Percentiles rank a stretch among this genome's conserved stretches.
Conservation (phyloP, 2,797 vertebrate species). For the Falco columbarius region DNA sequence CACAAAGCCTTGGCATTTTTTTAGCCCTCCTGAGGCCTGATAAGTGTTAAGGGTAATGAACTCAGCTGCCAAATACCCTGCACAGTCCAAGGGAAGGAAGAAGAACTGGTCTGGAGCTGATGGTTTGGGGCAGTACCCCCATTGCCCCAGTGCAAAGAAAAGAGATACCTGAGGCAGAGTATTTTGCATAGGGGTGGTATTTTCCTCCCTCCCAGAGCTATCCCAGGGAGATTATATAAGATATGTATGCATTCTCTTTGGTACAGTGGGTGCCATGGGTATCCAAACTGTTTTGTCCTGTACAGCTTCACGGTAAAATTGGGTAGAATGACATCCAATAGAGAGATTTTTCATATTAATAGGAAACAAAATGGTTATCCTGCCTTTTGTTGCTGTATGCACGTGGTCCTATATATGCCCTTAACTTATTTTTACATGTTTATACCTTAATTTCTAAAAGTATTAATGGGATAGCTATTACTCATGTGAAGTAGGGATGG, state of each 20-base stretch:
- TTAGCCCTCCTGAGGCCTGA: neutral
- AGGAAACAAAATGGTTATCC: neutral
- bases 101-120: neutral
- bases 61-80: neutral
- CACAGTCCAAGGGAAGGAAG: neutral
- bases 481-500: neutral
- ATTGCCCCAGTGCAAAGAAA: neutral
- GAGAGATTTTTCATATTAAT: neutral
- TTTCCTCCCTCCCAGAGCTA: neutral
- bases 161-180: neutral
- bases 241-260: neutral
- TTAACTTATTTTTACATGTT: neutral
- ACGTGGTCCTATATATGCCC: neutral
- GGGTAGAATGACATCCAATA: neutral
- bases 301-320: neutral
- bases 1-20: neutral
- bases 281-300: neutral
- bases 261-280: neutral
- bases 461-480: neutral
- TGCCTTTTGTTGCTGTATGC: neutral
- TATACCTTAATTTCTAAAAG: neutral
- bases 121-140: neutral
- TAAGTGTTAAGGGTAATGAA: neutral
- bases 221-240: neutral
- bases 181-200: neutral